These are phyloP conservation scores for Pungitius pungitius DNA, from an alignment of 2,113 vertebrate species.

Conservation along the genomic window DNA sequence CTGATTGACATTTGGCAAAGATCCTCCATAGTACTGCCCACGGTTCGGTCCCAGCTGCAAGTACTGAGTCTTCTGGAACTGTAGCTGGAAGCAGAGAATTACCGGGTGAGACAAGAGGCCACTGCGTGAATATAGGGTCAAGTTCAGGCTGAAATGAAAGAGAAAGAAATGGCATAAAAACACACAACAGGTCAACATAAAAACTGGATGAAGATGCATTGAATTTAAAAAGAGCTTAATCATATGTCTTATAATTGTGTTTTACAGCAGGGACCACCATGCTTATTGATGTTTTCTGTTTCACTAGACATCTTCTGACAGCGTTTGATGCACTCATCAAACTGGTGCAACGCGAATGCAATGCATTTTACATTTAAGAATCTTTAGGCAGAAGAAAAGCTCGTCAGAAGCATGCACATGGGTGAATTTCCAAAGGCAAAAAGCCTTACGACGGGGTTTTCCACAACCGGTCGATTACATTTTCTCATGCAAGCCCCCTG, in stretches of 20 bases:
- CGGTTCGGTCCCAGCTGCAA: conserved; percentile 92
- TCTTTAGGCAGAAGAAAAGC: neutral
- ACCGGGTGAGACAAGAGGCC: neutral
- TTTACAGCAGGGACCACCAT: neutral
- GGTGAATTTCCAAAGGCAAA: conserved; percentile 9
- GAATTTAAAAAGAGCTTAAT: neutral
- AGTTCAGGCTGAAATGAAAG: neutral
- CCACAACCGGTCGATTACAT: conserved; percentile 52
- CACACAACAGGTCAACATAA: neutral
- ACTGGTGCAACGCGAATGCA: neutral
- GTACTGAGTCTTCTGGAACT: conserved; percentile 93
- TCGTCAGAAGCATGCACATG: neutral
- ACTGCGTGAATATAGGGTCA: neutral
- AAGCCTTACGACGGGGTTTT: conserved; percentile 9
- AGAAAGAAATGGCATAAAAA: neutral
- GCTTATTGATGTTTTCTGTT: neutral
- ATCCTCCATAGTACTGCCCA: conserved; percentile 93
- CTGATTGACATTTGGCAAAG: conserved; percentile 95
- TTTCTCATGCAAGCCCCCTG: conserved; percentile 45
- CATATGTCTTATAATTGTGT: neutral
- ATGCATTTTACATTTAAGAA: neutral
- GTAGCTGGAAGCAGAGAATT: conserved; percentile 78
- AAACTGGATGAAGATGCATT: no score
- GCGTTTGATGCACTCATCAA: neutral
- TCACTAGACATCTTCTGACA: neutral